Percentiles rank a stretch among this genome's conserved stretches.
Conservation (phyloP, 1,140 invertebrate species). For the Platorchestia sp. region DNA sequence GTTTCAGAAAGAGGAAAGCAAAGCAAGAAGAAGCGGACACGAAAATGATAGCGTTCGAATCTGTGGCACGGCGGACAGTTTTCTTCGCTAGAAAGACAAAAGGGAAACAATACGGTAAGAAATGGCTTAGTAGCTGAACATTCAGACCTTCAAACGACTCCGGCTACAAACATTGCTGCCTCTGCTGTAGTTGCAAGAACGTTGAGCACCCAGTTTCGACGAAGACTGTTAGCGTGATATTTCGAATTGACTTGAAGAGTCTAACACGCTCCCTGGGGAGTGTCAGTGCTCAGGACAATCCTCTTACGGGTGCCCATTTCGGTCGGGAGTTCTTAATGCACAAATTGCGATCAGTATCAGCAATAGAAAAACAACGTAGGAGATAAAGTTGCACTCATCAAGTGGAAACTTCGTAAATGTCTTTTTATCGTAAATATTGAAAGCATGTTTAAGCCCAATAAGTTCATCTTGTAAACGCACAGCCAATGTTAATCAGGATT, state of each 20-base stretch:
- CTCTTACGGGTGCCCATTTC: neutral
- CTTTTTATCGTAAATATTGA: neutral
- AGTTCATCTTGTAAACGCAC: neutral
- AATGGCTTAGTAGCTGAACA: too few relatives aligned
- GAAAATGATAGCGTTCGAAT: neutral
- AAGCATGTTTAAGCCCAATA: neutral
- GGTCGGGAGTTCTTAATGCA: neutral
- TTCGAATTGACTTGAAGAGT: neutral
- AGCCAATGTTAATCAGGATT: neutral
- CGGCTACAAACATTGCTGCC: too few relatives aligned
- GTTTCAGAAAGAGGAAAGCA: neutral
- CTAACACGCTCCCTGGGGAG: neutral
- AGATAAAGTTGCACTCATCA: neutral
- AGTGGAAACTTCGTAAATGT: neutral
- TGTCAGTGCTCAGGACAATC: neutral
- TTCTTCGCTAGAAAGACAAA: neutral
- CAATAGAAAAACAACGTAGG: neutral
- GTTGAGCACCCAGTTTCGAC: too few relatives aligned
- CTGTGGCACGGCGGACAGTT: neutral
- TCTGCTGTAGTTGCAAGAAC: neutral
- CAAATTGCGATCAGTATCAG: neutral
- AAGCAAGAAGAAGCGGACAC: neutral
- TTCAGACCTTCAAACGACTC: too few relatives aligned
- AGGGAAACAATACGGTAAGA: neutral
- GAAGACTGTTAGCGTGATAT: neutral